Conservation (phyloP, 1,140 invertebrate genomes). For the Ephestia elutella region DNA sequence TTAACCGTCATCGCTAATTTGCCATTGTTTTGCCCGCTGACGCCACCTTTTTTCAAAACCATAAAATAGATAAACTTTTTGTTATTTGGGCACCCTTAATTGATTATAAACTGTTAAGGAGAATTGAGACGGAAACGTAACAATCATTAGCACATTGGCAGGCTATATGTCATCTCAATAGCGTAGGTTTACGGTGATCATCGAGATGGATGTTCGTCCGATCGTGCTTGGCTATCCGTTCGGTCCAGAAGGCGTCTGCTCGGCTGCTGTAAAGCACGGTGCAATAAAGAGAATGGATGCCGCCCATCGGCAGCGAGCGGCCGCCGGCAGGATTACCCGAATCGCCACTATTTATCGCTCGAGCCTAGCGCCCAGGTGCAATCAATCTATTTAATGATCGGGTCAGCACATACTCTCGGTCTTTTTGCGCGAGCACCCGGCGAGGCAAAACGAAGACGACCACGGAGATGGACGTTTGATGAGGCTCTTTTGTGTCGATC, state of each 20-base stretch:
- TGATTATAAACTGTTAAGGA: slow-evolving; percentile 48
- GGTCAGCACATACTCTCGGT: slow-evolving; percentile 68
- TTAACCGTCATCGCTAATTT: slow-evolving; percentile 72
- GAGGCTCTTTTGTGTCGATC: slow-evolving; percentile 68
- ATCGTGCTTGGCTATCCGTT: slow-evolving; percentile 34
- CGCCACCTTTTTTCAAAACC: slow-evolving; percentile 70
- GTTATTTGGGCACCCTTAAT: slow-evolving; percentile 49
- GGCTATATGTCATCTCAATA: slow-evolving; percentile 13
- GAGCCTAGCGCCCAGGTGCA: slow-evolving; percentile 70
- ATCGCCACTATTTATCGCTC: slow-evolving; percentile 73
- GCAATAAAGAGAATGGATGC: slow-evolving; percentile 74
- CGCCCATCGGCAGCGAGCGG: slow-evolving; percentile 61
- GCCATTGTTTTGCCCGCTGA: slow-evolving; percentile 69
- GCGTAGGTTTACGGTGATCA: not conserved
- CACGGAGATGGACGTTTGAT: slow-evolving; percentile 70
- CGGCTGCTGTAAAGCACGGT: slow-evolving; percentile 62
- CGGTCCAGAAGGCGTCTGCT: slow-evolving; percentile 55
- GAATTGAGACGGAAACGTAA: slow-evolving; percentile 21
- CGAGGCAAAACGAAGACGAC: slow-evolving; percentile 43
- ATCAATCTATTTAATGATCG: slow-evolving; percentile 74
- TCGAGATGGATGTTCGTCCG: not conserved
- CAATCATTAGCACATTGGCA: slow-evolving; percentile 17
- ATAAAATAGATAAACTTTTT: slow-evolving; percentile 70
- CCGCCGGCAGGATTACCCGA: slow-evolving; percentile 67
- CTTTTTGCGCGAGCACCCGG: slow-evolving; percentile 49